Conservation (phyloP, 2,113 vertebrate genomes). For the Mustela lutreola region DNA sequence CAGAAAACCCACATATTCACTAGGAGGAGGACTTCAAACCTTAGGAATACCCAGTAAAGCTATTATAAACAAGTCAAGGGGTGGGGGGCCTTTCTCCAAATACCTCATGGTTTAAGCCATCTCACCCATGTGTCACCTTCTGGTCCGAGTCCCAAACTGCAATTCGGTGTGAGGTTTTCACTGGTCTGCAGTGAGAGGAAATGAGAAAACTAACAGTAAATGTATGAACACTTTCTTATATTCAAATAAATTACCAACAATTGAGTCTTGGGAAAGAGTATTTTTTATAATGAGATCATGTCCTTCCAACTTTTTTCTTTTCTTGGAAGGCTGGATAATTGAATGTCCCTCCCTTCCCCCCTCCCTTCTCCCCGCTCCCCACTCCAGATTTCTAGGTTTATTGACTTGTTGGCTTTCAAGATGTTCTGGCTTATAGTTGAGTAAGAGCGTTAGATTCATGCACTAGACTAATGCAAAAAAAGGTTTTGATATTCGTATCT, state of each 20-base stretch:
- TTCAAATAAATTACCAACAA: not conserved
- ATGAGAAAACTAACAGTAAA: constrained; percentile 25
- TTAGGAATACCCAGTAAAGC: constrained; percentile 18
- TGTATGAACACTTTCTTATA: not conserved
- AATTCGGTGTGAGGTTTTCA: not conserved
- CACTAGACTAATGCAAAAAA: not conserved
- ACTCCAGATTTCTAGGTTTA: not conserved
- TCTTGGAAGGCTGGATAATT: not conserved
- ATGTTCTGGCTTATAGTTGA: not conserved
- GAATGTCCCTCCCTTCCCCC: not conserved
- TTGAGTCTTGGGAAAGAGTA: not conserved
- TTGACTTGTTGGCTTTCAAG: not conserved
- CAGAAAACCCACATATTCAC: not conserved
- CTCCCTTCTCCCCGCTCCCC: too few species aligned
- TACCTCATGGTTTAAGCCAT: not conserved
- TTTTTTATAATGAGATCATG: constrained; percentile 18
- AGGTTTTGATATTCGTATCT: not conserved
- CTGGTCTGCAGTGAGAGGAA: not conserved
- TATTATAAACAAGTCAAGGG: not conserved
- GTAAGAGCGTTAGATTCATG: not conserved
- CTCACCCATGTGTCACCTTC: not conserved
- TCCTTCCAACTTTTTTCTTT: constrained; percentile 24
- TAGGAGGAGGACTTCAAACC: not conserved
- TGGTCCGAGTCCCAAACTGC: not conserved
- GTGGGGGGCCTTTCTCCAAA: not conserved